phyloP scores from a whole-genome alignment of 2,113 vertebrate species.

The Dasyurus viverrinus region DNA sequence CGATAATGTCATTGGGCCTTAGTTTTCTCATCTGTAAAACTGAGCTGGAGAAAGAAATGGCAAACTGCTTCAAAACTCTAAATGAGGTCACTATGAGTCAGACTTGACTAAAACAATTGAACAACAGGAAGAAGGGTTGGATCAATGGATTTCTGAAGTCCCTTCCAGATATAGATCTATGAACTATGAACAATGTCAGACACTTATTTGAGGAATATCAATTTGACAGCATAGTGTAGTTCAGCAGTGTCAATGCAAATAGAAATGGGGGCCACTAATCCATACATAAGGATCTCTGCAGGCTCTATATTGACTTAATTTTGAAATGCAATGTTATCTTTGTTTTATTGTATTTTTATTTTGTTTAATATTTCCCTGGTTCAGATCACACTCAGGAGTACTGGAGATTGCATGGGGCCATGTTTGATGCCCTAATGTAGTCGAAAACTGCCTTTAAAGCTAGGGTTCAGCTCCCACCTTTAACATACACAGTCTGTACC shows the following conservation, averaged over 20 bases:
- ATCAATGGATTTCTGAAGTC: not conserved
- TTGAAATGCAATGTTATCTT: not conserved
- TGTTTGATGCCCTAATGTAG: not conserved
- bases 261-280: too few species aligned
- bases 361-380: not conserved
- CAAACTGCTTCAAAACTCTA: too few species aligned
- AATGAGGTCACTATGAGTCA: too few species aligned
- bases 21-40: not conserved
- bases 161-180: not conserved
- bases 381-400: not conserved
- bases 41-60: too few species aligned
- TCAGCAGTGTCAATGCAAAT: not conserved
- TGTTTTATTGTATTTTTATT: not conserved
- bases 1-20: too few species aligned
- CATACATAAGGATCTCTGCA: not conserved
- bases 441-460: not conserved
- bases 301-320: not conserved
- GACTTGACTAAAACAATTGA: too few species aligned
- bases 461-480: not conserved
- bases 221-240: not conserved
- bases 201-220: not conserved
- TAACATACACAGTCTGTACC: not conserved
- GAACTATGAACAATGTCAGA: not conserved
- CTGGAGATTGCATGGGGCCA: not conserved
- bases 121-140: not conserved